These are phyloP conservation scores for Chrysolina oricalcia DNA, from an alignment of 2,888 invertebrate species.

Conservation along the genomic window DNA sequence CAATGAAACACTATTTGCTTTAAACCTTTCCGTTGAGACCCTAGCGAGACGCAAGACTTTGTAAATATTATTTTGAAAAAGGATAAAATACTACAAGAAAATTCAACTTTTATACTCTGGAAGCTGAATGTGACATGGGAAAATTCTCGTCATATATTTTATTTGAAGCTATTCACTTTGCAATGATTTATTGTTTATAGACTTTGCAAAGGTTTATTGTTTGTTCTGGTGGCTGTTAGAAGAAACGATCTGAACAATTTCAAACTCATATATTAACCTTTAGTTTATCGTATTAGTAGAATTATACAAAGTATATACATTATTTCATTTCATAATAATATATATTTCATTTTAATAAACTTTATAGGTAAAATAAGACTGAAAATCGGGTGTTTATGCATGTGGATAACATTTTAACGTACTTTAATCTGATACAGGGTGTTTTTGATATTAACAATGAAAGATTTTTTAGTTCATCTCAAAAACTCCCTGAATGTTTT, in stretches of 20 bases:
- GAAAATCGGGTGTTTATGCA: slow-evolving; percentile 22
- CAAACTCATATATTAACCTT: slow-evolving; percentile 11
- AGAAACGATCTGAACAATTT: slow-evolving; percentile 14
- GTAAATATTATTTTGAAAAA: no score
- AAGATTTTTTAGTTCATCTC: not conserved
- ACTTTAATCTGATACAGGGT: slow-evolving; percentile 12
- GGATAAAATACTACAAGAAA: no score
- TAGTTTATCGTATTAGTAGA: not conserved
- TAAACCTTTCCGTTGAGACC: no score
- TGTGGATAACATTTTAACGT: slow-evolving; percentile 8
- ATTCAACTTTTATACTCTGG: no score
- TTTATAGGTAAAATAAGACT: slow-evolving; percentile 18
- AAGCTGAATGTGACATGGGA: no score
- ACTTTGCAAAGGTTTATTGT: not conserved
- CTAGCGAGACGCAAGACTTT: no score
- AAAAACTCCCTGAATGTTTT: slow-evolving; percentile 3
- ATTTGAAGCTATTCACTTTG: not conserved
- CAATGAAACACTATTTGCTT: no score
- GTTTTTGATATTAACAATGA: not conserved
- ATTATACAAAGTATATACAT: slow-evolving; percentile 1
- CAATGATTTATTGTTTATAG: no score
- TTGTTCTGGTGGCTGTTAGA: not conserved
- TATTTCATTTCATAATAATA: not conserved
- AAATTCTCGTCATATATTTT: no score
- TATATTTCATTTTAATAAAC: not conserved